Base-by-base conservation (phyloP, 1,140 invertebrate genomes). In the Aporrectodea caliginosa region DNA sequence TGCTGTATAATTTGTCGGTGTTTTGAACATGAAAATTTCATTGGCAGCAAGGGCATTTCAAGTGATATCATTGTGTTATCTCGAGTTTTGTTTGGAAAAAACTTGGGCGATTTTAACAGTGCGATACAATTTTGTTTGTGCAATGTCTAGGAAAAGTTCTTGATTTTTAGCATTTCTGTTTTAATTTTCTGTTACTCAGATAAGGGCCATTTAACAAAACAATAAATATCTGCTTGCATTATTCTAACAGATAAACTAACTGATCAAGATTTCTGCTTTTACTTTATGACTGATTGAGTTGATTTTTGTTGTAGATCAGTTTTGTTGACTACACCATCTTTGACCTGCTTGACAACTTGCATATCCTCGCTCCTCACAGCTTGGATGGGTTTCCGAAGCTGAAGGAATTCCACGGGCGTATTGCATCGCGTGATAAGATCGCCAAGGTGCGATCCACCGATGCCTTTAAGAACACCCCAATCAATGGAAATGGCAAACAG, bases 281-380 rank as follows among this genome's bases (percentile, higher is more conserved):
- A 12, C 6, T 58, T 6, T 12, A 58, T 58, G 43, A 12, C 22
- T 6, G 6, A 58, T 58, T 58, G 6, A 58, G 6, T 58, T 58
- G 43, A 12, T 58, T 22, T 58, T 22, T 22, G 6, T 83, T 77
- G 32, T 82, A 90, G 90, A 80, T 90, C 12, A 88, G 87, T 0
- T 90, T 87, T 82, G 87, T 88, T 2, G 90, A 91, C 79, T 91
- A 91, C 82, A 82, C 88, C 33, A 78, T 90, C 29, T 90, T 90
- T 84, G 90, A 91, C 77, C 80, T 88, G 2, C 79, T 91, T 33
- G 89, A 90, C 83, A 84, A 88, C 31, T 85, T 88, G 58, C 77
- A 82, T n/a, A 76, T 86, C 16, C 82, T 91, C 14, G 83, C 85
- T 32, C 85, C 89, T 16, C 83, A 82, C 27, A 87, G 85, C 78